phyloP scores from a whole-genome alignment of 2,113 vertebrate genomes.

The Amazona guildingii region DNA sequence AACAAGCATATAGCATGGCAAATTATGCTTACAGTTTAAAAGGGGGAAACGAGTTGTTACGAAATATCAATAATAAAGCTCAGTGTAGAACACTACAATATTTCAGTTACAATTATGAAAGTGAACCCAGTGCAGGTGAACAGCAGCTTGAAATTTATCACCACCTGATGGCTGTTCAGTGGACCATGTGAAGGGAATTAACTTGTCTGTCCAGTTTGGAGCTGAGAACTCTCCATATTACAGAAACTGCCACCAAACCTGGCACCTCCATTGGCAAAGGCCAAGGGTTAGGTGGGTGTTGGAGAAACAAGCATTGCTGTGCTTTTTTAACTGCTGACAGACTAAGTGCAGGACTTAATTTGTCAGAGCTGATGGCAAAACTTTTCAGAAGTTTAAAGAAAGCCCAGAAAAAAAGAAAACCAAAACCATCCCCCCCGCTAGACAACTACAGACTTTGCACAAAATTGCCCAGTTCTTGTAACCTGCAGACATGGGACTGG shows the following conservation, averaged over 20 bases:
- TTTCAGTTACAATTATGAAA: conserved; percentile 31
- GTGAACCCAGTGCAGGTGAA: not conserved
- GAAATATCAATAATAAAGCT: not conserved
- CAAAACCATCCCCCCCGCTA: not conserved
- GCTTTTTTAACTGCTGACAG: conserved; percentile 43
- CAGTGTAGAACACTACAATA: not conserved
- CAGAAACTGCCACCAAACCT: conserved; percentile 31
- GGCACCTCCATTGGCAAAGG: conserved; percentile 18
- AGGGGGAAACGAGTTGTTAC: not conserved
- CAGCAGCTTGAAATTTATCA: conserved; percentile 51
- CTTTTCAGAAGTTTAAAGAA: not conserved
- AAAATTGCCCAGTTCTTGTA: not conserved
- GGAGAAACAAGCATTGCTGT: not conserved
- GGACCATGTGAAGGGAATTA: conserved; percentile 46
- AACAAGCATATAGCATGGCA: not conserved
- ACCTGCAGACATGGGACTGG: not conserved
- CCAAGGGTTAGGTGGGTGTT: not conserved
- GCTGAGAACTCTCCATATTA: conserved; percentile 27
- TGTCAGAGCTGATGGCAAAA: conserved; percentile 3
- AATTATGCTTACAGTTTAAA: not conserved
- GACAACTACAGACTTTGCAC: not conserved
- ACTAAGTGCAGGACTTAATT: conserved; percentile 19
- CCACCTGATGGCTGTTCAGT: conserved; percentile 34
- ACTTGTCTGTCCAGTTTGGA: conserved; percentile 43
- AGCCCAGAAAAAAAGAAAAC: not conserved